Conservation (phyloP, 2,797 vertebrate species). For the Anguilla anguilla region DNA sequence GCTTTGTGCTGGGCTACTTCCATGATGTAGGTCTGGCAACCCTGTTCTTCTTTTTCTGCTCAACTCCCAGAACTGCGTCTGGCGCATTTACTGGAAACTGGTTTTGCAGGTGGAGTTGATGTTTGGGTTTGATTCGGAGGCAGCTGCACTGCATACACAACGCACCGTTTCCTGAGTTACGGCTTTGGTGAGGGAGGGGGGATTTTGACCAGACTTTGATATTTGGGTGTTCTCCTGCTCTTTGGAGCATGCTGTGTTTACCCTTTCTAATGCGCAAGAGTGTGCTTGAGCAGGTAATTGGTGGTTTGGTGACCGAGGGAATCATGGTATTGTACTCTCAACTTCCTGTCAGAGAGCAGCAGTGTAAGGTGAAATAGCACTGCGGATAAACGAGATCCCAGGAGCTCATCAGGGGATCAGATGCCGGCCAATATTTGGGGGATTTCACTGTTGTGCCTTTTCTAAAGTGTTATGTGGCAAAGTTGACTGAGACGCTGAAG, state of each 20-base stretch:
- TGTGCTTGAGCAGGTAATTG: not conserved
- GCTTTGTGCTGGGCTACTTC: not conserved
- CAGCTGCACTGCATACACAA: not conserved
- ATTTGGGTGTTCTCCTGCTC: not conserved
- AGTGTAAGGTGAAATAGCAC: not conserved
- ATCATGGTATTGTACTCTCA: not conserved
- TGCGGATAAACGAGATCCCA: not conserved
- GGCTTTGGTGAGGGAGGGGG: slow-evolving; percentile 1
- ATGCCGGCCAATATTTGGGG: not conserved
- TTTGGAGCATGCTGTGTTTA: not conserved
- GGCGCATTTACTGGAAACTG: not conserved
- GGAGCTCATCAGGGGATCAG: not conserved
- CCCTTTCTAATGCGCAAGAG: not conserved
- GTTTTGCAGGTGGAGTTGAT: not conserved
- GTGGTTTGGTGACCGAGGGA: not conserved
- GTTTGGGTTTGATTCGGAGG: not conserved
- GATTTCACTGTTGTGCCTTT: not conserved
- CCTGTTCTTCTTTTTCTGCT: not conserved
- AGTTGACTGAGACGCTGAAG: not conserved
- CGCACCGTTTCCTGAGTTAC: not conserved
- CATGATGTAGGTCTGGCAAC: not conserved
- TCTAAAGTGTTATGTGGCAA: not conserved
- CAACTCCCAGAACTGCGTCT: not conserved
- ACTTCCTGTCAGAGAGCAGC: not conserved
- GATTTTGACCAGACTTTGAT: slow-evolving; percentile 13